Percentiles rank a stretch among this genome's conserved stretches.
These are phyloP conservation scores for Telmatherina bonti DNA, from an alignment of 2,797 vertebrate genomes.

Conservation along the genomic window DNA sequence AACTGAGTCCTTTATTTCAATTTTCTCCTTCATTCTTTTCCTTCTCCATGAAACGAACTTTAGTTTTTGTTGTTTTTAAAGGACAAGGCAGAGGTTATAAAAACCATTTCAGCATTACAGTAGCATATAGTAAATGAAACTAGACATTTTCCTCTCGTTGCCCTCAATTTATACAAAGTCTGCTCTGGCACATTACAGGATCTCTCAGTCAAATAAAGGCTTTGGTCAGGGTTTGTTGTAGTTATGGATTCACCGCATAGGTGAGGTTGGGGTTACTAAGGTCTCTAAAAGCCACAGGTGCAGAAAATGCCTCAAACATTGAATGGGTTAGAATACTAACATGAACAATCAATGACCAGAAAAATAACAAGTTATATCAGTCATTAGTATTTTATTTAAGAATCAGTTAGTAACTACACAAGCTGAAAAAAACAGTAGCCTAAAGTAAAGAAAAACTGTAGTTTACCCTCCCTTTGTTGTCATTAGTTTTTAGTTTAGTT, in stretches of 20 bases:
- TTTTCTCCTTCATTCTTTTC: conserved; percentile 18
- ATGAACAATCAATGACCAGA: not conserved
- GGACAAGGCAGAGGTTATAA: conserved; percentile 42
- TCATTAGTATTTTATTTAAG: too few relatives aligned
- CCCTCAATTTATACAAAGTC: conserved; percentile 53
- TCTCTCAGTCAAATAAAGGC: conserved; percentile 43
- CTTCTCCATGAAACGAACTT: conserved; percentile 9
- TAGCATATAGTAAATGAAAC: conserved; percentile 50
- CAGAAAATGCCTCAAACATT: too few relatives aligned
- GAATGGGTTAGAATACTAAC: too few relatives aligned
- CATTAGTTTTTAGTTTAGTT: too few relatives aligned
- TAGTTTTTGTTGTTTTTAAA: conserved; percentile 24
- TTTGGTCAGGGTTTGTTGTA: conserved; percentile 42
- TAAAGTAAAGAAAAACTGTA: too few relatives aligned
- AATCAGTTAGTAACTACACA: too few relatives aligned
- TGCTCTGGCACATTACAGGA: conserved; percentile 40
- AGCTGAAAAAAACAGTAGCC: too few relatives aligned
- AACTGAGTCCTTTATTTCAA: conserved; percentile 39
- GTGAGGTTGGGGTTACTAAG: conserved; percentile 45
- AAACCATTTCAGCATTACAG: conserved; percentile 45
- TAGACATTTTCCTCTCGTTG: conserved; percentile 51
- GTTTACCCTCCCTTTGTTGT: too few relatives aligned
- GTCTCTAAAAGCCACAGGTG: conserved; percentile 38
- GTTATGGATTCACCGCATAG: conserved; percentile 35
- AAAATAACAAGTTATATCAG: too few relatives aligned